Conservation (phyloP, 1,140 invertebrate genomes). For the Eueides isabella region DNA sequence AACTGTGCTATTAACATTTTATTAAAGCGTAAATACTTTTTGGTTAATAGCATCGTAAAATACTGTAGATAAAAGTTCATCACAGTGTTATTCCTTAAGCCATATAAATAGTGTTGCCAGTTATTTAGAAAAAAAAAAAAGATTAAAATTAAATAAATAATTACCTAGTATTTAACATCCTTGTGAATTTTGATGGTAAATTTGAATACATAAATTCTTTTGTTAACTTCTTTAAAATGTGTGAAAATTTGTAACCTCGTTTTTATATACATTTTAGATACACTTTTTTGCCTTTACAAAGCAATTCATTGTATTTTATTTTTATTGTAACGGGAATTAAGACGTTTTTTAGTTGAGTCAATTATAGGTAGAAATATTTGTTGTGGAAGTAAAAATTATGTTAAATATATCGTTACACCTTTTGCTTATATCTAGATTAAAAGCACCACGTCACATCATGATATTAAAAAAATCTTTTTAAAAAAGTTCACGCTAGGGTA, state of each 20-base stretch:
- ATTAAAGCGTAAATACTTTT: conserved; percentile 35
- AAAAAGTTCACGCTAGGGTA: no score
- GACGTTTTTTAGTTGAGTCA: background rate
- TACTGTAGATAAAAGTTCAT: conserved; percentile 38
- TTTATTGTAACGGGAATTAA: background rate
- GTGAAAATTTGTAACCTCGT: background rate
- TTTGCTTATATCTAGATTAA: no score
- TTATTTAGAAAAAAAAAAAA: background rate
- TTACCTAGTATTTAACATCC: background rate
- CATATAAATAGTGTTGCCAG: conserved; percentile 4
- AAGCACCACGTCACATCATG: no score
- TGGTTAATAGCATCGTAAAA: conserved; percentile 41
- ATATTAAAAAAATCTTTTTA: no score
- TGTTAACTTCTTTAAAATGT: background rate
- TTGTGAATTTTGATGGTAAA: background rate
- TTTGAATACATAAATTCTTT: conserved; percentile 4
- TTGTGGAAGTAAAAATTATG: no score
- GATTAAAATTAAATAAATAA: background rate
- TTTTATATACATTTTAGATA: background rate
- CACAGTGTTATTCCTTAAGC: conserved; percentile 26
- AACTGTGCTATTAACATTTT: conserved; percentile 37
- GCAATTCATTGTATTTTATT: background rate
- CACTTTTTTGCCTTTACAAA: background rate
- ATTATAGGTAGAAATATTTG: no score
- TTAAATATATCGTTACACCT: no score